A percentile compares a stretch with the other conserved stretches of the same genome.
phyloP scores from a whole-genome alignment of 2,888 invertebrate species.

The Conus canariensis region DNA sequence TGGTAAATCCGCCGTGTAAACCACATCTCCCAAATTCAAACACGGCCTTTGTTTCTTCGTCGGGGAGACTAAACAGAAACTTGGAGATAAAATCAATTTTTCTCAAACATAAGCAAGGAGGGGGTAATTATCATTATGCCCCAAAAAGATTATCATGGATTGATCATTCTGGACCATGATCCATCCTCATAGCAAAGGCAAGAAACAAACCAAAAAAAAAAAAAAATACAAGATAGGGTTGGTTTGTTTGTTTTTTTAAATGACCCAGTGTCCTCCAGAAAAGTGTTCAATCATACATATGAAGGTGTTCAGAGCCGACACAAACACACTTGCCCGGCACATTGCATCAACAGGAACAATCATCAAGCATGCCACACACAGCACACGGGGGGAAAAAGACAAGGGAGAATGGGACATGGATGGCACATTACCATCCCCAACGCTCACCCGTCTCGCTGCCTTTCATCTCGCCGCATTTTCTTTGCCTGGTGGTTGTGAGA shows the following conservation, averaged over 20 bases:
- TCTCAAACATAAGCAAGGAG: conserved; percentile 26
- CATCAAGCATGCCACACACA: conserved; percentile 29
- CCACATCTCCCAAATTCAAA: conserved; percentile 42
- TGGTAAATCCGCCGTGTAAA: conserved; percentile 37
- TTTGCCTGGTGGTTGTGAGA: conserved; percentile 36
- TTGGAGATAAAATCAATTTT: conserved; percentile 38
- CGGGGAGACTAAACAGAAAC: conserved; percentile 36
- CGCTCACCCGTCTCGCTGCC: conserved; percentile 42
- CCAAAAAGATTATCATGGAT: not conserved
- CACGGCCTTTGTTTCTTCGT: conserved; percentile 40
- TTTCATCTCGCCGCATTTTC: conserved; percentile 35
- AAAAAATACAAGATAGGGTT: not conserved
- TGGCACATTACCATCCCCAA: too few species aligned
- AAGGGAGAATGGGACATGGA: not conserved
- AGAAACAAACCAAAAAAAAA: not conserved
- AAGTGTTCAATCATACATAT: conserved; percentile 45
- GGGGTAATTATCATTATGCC: not conserved
- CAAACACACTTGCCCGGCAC: conserved; percentile 33
- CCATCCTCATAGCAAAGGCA: conserved; percentile 16
- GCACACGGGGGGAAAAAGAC: not conserved
- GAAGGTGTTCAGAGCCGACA: conserved; percentile 39
- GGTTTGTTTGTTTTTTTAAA: not conserved
- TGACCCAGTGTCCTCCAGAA: conserved; percentile 40
- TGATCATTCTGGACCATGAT: not conserved
- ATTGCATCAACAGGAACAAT: conserved; percentile 15